Conservation (phyloP, 2,888 invertebrate species). For the Drosophila nigritarsus region DNA sequence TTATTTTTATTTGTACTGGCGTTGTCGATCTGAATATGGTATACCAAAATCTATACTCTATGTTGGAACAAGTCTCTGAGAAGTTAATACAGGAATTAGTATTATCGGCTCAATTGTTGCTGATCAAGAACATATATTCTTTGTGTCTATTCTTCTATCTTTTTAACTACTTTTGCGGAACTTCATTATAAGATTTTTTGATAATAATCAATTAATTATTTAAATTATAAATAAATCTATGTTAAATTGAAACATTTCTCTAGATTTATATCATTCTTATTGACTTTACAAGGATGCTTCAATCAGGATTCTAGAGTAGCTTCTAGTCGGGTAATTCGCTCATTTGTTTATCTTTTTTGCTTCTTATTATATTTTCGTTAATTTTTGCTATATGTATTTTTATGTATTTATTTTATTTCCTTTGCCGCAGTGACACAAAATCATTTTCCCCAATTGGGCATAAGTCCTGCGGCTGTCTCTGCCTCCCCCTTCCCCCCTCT, state of each 20-base stretch:
- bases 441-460: conserved; percentile 79
- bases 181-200: no score
- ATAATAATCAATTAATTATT: no score
- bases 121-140: not conserved
- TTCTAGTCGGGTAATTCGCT: not conserved
- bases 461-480: conserved; percentile 63
- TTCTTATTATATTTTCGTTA: conserved; percentile 16
- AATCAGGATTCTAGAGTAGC: not conserved
- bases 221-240: not conserved
- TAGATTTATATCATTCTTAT: not conserved
- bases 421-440: conserved; percentile 78
- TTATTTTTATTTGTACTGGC: not conserved
- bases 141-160: not conserved
- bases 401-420: conserved; percentile 43
- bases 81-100: not conserved
- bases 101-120: not conserved
- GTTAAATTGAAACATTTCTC: not conserved
- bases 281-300: not conserved
- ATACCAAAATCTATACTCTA: no score
- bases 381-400: conserved; percentile 19
- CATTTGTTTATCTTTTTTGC: conserved; percentile 1
- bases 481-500: not conserved
- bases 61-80: not conserved
- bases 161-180: not conserved
- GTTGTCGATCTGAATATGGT: no score